Percentiles rank a stretch among this genome's conserved stretches.
phyloP scores from a whole-genome alignment of 2,113 vertebrate genomes.

The Anser cygnoides region DNA sequence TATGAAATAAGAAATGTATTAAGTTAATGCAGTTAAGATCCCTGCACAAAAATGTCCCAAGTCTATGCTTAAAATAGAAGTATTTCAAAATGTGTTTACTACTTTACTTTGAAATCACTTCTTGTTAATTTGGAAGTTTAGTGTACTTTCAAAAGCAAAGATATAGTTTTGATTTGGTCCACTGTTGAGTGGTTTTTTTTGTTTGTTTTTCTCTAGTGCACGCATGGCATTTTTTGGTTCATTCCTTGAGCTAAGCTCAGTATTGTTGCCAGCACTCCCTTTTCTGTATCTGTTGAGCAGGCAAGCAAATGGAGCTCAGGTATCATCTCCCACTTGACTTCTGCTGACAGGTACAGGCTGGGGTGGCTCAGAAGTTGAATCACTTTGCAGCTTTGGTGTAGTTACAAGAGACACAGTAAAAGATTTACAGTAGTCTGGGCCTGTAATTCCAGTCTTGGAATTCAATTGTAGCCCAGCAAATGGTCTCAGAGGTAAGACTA shows the following conservation, averaged over 20 bases:
- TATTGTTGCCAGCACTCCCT: fast-evolving
- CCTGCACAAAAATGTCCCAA: background rate
- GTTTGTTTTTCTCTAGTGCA: background rate
- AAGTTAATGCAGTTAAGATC: background rate
- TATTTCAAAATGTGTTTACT: background rate
- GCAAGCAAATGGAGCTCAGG: background rate
- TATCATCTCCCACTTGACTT: background rate
- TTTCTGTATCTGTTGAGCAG: background rate
- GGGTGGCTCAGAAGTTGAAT: background rate
- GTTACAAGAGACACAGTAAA: background rate
- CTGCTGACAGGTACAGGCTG: fast-evolving
- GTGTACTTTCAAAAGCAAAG: background rate
- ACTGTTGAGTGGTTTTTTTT: no score
- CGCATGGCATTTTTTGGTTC: background rate
- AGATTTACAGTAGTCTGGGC: fast-evolving
- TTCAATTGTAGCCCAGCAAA: background rate
- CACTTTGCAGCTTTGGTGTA: background rate
- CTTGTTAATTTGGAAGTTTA: background rate
- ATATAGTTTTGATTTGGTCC: background rate
- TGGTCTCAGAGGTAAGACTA: background rate
- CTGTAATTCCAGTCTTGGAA: background rate
- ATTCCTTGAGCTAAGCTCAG: background rate
- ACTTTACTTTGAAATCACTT: background rate
- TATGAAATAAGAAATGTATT: background rate
- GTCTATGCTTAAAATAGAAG: background rate